Conservation (phyloP, 2,888 invertebrate species). For the Sinhomidia bicolor region DNA sequence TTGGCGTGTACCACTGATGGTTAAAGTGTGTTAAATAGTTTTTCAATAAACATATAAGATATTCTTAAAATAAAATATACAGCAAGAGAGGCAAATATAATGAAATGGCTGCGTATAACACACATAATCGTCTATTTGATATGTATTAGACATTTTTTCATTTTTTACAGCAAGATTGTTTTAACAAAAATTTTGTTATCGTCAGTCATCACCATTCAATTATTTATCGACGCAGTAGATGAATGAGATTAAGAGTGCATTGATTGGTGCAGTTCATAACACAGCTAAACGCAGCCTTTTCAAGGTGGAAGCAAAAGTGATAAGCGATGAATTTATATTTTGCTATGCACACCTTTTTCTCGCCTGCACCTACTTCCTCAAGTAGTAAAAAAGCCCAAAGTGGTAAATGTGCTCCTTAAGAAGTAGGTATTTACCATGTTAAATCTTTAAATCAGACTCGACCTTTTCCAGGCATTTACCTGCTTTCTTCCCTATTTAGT, state of each 20-base stretch:
- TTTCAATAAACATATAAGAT: neutral
- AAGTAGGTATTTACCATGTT: neutral
- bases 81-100: no score
- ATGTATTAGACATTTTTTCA: neutral
- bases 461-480: constrained; percentile 9
- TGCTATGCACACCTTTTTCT: constrained; percentile 24
- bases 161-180: neutral
- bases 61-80: no score
- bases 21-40: no score
- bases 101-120: no score
- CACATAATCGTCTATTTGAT: neutral
- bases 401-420: no score
- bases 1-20: no score
- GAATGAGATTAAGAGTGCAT: constrained; percentile 42
- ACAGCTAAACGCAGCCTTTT: neutral
- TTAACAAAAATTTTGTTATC: constrained; percentile 57
- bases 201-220: constrained; percentile 66
- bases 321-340: constrained; percentile 13
- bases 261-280: constrained; percentile 12
- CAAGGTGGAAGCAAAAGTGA: constrained; percentile 33
- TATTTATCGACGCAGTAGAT: constrained; percentile 49
- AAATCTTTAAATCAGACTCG: neutral
- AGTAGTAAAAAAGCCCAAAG: no score
- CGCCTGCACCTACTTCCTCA: neutral
- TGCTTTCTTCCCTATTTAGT: neutral